Evolutionary conservation across 2,888 invertebrate species (phyloP).

Genomic region (Strigamia transsilvanica): DNA sequence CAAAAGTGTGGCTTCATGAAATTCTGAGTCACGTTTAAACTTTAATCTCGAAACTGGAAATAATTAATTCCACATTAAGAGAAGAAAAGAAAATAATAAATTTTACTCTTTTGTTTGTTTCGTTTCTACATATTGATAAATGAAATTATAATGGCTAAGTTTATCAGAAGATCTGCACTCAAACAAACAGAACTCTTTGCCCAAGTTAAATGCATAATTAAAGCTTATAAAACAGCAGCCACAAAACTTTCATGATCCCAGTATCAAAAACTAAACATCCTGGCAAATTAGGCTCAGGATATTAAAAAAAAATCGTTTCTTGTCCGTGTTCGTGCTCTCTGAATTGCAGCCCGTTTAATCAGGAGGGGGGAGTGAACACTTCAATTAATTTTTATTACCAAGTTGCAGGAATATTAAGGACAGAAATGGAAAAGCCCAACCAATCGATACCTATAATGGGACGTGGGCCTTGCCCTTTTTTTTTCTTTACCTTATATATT

Average conservation of each 20-base stretch:
- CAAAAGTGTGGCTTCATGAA: too few relatives aligned
- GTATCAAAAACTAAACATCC: conserved; percentile 36
- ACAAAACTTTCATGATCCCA: conserved; percentile 22
- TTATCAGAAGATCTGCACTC: background rate
- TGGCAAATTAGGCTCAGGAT: conserved; percentile 15
- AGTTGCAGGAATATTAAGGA: conserved; percentile 42
- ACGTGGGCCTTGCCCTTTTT: conserved; percentile 25
- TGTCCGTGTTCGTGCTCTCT: conserved; percentile 29
- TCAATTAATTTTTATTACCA: conserved; percentile 43
- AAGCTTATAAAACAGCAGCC: conserved; percentile 19
- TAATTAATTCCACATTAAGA: too few relatives aligned
- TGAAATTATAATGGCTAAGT: background rate
- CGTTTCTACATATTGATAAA: background rate
- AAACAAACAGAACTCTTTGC: conserved; percentile 4
- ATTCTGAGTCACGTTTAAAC: too few relatives aligned
- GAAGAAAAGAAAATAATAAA: background rate
- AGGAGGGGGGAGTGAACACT: conserved; percentile 37
- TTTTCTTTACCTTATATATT: background rate
- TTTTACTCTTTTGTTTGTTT: background rate
- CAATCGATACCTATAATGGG: conserved; percentile 32
- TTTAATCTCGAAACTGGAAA: too few relatives aligned
- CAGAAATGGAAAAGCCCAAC: conserved; percentile 32
- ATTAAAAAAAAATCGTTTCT: conserved; percentile 33
- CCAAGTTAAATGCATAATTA: conserved; percentile 24
- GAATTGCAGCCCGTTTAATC: conserved; percentile 21